Base-by-base conservation (phyloP, 2,888 invertebrate genomes). In the Hirtodrosophila trivittata region DNA sequence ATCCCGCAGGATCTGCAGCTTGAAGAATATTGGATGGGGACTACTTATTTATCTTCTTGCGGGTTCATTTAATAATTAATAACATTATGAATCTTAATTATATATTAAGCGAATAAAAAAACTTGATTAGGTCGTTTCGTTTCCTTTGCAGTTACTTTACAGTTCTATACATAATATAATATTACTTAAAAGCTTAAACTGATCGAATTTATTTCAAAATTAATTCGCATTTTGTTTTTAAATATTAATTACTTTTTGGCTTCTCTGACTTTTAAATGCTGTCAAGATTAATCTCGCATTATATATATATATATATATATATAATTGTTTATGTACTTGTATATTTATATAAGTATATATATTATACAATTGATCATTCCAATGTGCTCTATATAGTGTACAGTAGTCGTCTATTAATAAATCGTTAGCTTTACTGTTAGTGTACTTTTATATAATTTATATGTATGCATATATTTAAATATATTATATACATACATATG, bases 61-160 rank as follows among this genome's bases (percentile, higher is more conserved):
- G 4, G 25, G 3, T 25, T 28, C n/a, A n/a, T 8, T 68, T 39
- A 55, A 56, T 65, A 68, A 54, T 62, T 52, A 42, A 51, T 72
- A 70, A 70, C 70, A 69, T 74, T 71, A 70, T 70, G 50, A 64
- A 66, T 62, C 42, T 39, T 51, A 66, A 68, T 70, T 66, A 60
- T 75, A 72, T 76, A 76, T 74, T 74, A 82, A 80, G 77, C 80
- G 77, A 84, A 85, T 84, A 82, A 86, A 78, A 73, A 85, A 78
- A 85, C 80, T 77, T 69, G 75, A 77, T 76, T 78, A 76, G 81
- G 63, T 67, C 55, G 58, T 73, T 77, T 60, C 60, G 30, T 66
- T 49, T 52, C 39, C 16, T 52, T 66, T 56, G 45, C 55, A 58
- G 37, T 71, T 70, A 70, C 64, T 78, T 71, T 81, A 81, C 78